Evolutionary conservation across 2,113 vertebrate genomes (phyloP), one percentile per base, ranked within the genome.

Genomic region (Stigmatopora argus): DNA sequence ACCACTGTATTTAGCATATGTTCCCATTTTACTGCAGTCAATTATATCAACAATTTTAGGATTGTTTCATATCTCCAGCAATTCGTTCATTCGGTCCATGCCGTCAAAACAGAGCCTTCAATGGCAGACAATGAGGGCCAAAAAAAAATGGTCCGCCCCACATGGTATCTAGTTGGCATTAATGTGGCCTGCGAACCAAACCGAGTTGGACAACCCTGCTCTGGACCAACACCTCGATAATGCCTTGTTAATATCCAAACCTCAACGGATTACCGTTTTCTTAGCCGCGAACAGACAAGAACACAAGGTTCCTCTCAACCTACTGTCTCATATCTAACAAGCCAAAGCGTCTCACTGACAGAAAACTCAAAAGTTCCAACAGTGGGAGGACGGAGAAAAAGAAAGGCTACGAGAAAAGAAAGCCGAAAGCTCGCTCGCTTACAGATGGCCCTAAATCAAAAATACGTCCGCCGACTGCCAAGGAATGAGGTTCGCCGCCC

Each of bases 371-470:
- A 66, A 70, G 62, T 61, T 55, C 69, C 12, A 59, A 58, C 72
- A 67, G 66, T 60, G 69, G 67, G 75, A 79, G 72, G 79, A 67
- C 62, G 62, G 48, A 63, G 55, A 51, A 65, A 72, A 71, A 76
- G 53, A 78, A 66, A 74, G 26, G 53, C 2, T 13, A 15, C 13
- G 6, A 31, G 1, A 56, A 56, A 52, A 31, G 23, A 31, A 9
- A 52, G 23, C 14, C 11, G 19, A 21, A 21, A 26, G 23, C 21
- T 1, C 4, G 51, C 19, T 10, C 19, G 51, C 70, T 87, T 87
- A 84, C 87, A 87, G 87, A 89, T 85, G 88, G 86, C 82, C 78
- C 78, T 85, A 84, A 87, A 88, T 89, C 80, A 90, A 85, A 88
- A 86, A 79, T 78, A 77, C 68, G 72, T 81, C 68, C 68, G 72